Conservation (phyloP, 2,797 vertebrate genomes). For the Pristis pectinata region DNA sequence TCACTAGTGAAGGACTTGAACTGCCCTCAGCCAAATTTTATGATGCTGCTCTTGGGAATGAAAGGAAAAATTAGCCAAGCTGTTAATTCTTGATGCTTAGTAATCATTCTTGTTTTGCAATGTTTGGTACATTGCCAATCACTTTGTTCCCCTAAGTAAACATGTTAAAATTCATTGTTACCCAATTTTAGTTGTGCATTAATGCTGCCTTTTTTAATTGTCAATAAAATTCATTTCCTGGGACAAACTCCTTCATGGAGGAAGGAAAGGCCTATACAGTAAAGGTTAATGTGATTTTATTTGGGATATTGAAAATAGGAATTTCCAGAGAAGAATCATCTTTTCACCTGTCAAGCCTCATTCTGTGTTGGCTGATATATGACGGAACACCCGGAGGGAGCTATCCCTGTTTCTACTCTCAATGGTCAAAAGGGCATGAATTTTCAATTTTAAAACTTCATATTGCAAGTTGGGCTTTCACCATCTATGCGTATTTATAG, state of each 20-base stretch:
- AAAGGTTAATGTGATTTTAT: slow-evolving; percentile 5
- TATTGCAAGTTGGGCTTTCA: slow-evolving; percentile 24
- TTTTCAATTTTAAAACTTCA: background rate
- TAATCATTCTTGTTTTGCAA: background rate
- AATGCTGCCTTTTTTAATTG: background rate
- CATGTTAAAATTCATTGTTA: background rate
- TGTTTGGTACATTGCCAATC: background rate
- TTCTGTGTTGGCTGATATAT: slow-evolving; percentile 14
- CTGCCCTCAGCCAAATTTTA: background rate
- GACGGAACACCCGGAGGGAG: background rate
- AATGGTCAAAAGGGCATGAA: slow-evolving; percentile 18
- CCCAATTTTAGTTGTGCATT: background rate
- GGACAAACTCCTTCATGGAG: background rate
- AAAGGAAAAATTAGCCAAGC: background rate
- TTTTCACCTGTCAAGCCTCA: slow-evolving; percentile 6
- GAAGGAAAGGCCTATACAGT: slow-evolving; percentile 34
- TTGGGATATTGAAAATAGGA: background rate
- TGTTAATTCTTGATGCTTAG: background rate
- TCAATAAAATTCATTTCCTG: background rate
- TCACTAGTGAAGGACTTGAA: background rate
- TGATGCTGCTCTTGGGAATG: background rate
- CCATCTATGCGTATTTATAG: background rate
- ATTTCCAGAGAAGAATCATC: background rate
- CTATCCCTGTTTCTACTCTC: background rate
- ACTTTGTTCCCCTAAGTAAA: background rate